Base-by-base conservation (phyloP, 2,113 vertebrate species). In the Hippolais icterina region DNA sequence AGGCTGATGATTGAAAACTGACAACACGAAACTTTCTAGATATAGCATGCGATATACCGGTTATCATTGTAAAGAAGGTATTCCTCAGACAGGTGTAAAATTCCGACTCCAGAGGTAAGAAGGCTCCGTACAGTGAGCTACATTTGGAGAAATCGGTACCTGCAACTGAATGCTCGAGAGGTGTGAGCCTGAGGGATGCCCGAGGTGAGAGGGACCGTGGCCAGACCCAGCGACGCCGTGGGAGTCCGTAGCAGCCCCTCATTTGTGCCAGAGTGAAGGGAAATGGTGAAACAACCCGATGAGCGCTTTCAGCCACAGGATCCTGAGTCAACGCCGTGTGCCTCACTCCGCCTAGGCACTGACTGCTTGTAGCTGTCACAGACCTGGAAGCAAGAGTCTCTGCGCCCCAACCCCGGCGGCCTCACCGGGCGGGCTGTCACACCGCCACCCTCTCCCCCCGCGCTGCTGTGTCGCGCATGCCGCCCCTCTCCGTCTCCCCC, bases 1-100 rank as follows among this genome's bases (percentile, higher is more conserved):
- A 64, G 46, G 63, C 44, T 21, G 41, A 76, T 31, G 7, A 37
- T 1, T 65, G 53, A 63, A 59, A 86, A 60, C 24, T 9, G 35
- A 7, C 14, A 28, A 31, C 4, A 16, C 3, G 3, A 64, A 64
- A 53, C 50, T 65, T 49, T 14, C 0, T 2, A 50, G 56, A 24
- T 12, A 11, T 1, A 9, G 15, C 29, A 5, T 1, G 21, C 4
- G 17, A 22, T 33, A 15, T 4, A 3, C 8, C 3, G 18, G 2
- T 15, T 31, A 28, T 17, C 7, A 16, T 9, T n/a, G 31, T 6
- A 15, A n/a, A 39, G 16, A 31, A 27, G 0, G 46, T 16, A 5
- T 17, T 29, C 14, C 0, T 5, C 22, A 53, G n/a, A 56, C 44
- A 13, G 39, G 29, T 15, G 4, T 13, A 47, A 41, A 41, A 37